Evolutionary conservation across 2,113 vertebrate species (phyloP), one percentile per base, ranked within the genome.

Genomic region (Nycticorax nycticorax): DNA sequence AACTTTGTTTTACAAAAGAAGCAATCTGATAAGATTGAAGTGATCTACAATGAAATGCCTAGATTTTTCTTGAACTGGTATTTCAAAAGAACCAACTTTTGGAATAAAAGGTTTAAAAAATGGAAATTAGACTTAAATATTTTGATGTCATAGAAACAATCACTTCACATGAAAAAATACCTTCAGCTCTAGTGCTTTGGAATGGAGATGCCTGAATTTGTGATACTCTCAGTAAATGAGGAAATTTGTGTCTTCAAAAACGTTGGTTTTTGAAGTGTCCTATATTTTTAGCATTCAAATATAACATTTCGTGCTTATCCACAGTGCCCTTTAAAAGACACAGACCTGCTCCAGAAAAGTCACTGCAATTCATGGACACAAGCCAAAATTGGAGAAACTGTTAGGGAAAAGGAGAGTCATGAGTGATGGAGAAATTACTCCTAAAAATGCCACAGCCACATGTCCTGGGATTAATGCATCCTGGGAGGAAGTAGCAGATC

Each of bases 71-170:
- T 55, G 10, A 67, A 37, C 37, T 26, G 10, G 30, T 33, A 71
- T 75, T 95, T 82, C 68, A 86, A 74, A 80, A 67, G 75, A 84
- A 59, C 5, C 26, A 74, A 28, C 48, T 76, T 74, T 48, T 41
- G 35, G 78, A 88, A 91, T 43, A 85, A 92, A 95, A 86, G 11
- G 3, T 76, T 92, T 88, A 30, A 85, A 91, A 77, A n/a, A 37
- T 2, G 4, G n/a, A 78, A 92, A 85, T 71, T 37, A 60, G 64
- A 91, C 59, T 71, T 24, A 78, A 96, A 55, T 96, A 60, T 85
- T 96, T 89, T 92, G 73, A 92, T 89, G 76, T 60, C 69, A 71
- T 78, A 78, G 69, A 94, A 96, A 91, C 50, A 84, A 83, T 76
- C 59, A 57, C 35, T 88, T 73, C 30, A 62, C 28, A 32, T 2